Base-by-base conservation (phyloP, 2,888 invertebrate genomes). In the Cosmorhoe ocellata region DNA sequence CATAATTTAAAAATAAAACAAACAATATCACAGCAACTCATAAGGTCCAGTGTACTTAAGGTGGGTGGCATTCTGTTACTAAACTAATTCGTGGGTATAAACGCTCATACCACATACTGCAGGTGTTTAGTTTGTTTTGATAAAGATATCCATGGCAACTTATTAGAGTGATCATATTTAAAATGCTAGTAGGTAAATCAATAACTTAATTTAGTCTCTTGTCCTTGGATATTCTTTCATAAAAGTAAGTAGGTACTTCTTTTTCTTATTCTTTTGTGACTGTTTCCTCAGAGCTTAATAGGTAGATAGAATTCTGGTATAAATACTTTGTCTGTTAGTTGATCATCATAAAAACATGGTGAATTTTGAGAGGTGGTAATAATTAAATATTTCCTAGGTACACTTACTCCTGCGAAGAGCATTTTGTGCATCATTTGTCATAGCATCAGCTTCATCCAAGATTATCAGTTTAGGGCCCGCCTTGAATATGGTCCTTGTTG, bases 361-460 rank as follows among this genome's bases (percentile, higher is more conserved):
- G n/a, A n/a, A n/a, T n/a, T n/a, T n/a, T n/a, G n/a, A n/a, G n/a
- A 30, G 30, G 30, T 6, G n/a, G 6, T 7, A 24, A 24, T 6
- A 24, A 5, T 24, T 6, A 7, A 24, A 24, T 24, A 24, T 4
- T 24, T 24, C 6, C 24, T 24, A 24, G 12, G 2, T 37, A 8
- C 9, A 88, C 92, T 92, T 91, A 97, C 96, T 97, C 92, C 98
- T 93, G 64, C 98, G 91, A 0, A 99, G 91, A 22, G 99, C 99
- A 92, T 99, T 99, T 80, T 99, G 99, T 0, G 99, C 99, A 93
- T 99, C 99, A 81, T 96, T 96, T 0, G 99, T 99, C 99, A 99
- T 99, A 0, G 99, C 98, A 92, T 99, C 99, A 0, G 99, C 99
- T 91, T 99, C 99, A 91, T 99, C 99, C 13, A 99, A 90, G 62